These are phyloP conservation scores for Pyrocephalus nanus DNA, from an alignment of 2,797 vertebrate genomes.

Conservation along the genomic window DNA sequence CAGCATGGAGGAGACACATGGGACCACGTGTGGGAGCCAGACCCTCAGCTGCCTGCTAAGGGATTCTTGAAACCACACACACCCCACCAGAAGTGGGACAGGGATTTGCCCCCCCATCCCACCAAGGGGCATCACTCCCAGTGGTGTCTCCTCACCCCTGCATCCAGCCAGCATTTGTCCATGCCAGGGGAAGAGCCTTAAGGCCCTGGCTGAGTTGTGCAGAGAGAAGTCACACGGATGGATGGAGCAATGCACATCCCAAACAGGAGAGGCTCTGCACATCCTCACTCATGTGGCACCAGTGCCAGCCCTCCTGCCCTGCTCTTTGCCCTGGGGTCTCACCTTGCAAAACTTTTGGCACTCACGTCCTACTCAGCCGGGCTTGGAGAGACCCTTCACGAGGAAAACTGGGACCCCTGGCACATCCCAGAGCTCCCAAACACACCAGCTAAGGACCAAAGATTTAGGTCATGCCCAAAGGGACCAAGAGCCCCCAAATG, in stretches of 20 bases:
- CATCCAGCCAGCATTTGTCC: neutral
- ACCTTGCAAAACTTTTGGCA: neutral
- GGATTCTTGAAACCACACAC: rapidly evolving
- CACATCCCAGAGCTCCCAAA: neutral
- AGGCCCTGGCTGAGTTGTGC: neutral
- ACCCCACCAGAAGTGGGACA: neutral
- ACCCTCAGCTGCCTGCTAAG: neutral
- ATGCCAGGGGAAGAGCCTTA: neutral
- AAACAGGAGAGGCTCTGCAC: neutral
- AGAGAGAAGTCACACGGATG: neutral
- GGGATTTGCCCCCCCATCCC: neutral
- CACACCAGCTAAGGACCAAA: neutral
- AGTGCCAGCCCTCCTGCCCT: neutral
- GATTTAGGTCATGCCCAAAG: neutral
- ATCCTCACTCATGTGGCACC: rapidly evolving
- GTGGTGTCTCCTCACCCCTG: neutral
- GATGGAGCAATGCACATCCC: neutral
- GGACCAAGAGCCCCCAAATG: neutral
- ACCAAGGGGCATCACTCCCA: neutral
- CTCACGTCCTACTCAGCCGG: rapidly evolving
- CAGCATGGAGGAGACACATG: neutral
- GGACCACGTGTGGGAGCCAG: neutral
- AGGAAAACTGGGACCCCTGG: neutral
- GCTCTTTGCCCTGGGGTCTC: neutral
- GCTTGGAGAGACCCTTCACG: neutral